A percentile compares a stretch with the other conserved stretches of the same genome.
Evolutionary conservation across 2,797 vertebrate genomes (phyloP).

Genomic region (Characodon lateralis): DNA sequence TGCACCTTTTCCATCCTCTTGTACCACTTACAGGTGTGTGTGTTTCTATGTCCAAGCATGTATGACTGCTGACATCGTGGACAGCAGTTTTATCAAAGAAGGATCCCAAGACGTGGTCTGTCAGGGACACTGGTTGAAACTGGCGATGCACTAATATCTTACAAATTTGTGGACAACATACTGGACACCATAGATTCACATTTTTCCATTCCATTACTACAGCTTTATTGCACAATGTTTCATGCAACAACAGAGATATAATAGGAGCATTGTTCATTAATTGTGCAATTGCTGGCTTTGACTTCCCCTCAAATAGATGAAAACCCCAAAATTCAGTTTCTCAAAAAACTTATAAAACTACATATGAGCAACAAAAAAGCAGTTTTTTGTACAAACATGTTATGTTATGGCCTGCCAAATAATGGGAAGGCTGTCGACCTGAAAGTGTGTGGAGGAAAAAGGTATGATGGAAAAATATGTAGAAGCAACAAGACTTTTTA

Average conservation of each 20-base stretch:
- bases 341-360: too few species aligned
- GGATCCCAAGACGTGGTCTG: slow-evolving; percentile 42
- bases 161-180: slow-evolving; percentile 7
- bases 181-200: slow-evolving; percentile 9
- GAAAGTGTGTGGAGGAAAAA: too few species aligned
- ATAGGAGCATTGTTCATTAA: slow-evolving; percentile 57
- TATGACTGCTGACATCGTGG: slow-evolving; percentile 55
- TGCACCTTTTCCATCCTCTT: slow-evolving; percentile 57
- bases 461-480: too few species aligned
- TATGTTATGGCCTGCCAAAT: too few species aligned
- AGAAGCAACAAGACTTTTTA: too few species aligned
- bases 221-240: slow-evolving; percentile 5
- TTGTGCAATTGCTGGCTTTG: slow-evolving; percentile 26
- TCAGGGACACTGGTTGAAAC: slow-evolving; percentile 55
- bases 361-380: too few species aligned
- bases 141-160: slow-evolving; percentile 16
- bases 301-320: slow-evolving; percentile 16
- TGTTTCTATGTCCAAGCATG: slow-evolving; percentile 47
- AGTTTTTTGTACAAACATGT: too few species aligned
- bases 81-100: slow-evolving; percentile 34
- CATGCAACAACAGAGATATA: slow-evolving; percentile 16
- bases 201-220: not conserved
- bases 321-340: too few species aligned
- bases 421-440: too few species aligned
- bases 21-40: slow-evolving; percentile 8